Evolutionary conservation across 2,797 vertebrate genomes (phyloP).

Genomic region (Rhinogobio ventralis): DNA sequence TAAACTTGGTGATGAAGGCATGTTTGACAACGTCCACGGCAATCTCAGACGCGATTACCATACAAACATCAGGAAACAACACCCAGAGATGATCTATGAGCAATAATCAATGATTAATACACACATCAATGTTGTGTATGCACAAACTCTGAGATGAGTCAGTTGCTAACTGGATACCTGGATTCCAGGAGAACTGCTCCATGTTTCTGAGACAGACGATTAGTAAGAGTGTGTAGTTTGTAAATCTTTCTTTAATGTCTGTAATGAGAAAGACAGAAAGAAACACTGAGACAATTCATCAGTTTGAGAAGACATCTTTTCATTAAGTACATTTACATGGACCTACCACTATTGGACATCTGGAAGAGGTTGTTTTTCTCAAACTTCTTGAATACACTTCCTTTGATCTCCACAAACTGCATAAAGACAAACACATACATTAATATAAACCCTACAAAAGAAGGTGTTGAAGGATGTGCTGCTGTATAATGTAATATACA

Average conservation of each 20-base stretch:
- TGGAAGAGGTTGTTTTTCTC: constrained; percentile 99
- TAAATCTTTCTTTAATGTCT: constrained; percentile 99
- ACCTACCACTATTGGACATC: constrained; percentile 97
- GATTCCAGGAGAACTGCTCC: constrained; percentile 99
- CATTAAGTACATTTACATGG: neutral
- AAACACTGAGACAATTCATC: constrained; percentile 61
- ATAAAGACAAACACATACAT: constrained; percentile 33
- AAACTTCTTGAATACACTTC: constrained; percentile 98
- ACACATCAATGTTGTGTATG: neutral
- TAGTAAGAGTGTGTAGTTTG: constrained; percentile 94
- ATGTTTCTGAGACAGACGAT: constrained; percentile 98
- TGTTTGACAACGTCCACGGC: constrained; percentile 97
- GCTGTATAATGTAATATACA: neutral
- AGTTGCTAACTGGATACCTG: constrained; percentile 77
- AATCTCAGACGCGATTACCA: constrained; percentile 96
- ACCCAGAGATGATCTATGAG: constrained; percentile 95
- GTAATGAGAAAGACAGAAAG: constrained; percentile 59
- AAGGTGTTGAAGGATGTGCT: neutral
- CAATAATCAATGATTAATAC: constrained; percentile 39
- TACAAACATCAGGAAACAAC: constrained; percentile 95
- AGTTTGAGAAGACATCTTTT: neutral
- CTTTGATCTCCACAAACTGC: constrained; percentile 98
- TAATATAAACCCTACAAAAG: constrained; percentile 13
- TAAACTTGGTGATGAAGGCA: constrained; percentile 99
- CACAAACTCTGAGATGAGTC: neutral